Base-by-base conservation (phyloP, 2,113 vertebrate genomes). In the Neotragus moschatus region DNA sequence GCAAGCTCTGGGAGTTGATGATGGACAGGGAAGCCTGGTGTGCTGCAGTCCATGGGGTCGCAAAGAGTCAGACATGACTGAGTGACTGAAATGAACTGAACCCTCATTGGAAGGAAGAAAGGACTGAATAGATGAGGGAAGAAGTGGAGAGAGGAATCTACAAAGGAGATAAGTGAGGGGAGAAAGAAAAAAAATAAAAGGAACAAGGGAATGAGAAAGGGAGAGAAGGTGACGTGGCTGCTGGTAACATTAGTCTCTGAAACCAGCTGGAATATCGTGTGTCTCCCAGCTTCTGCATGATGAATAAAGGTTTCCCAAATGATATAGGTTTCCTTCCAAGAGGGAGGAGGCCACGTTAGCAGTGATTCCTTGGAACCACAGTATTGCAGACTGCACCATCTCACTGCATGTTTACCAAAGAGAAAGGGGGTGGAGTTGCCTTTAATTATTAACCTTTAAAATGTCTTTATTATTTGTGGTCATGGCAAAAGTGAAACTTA, bases 261-360 rank as follows among this genome's bases (percentile, higher is more conserved):
- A 94, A 80, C 70, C 13, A 49, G 88, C 96, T 96, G 97, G 97
- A 97, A 91, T 85, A 96, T 58, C 56, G 92, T 94, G 96, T 85
- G 43, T 92, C 89, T 93, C 90, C 97, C 80, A 96, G 92, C 84
- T 90, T 96, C 88, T 19, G 88, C 90, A 80, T 89, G 61, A 95
- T 97, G 98, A 98, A 97, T 96, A 97, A 97, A 98, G 97, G 84
- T 96, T 96, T 98, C 84, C 94, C 96, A 99, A 99, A 99, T 99
- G 97, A 99, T 73, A 99, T 17, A 93, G 98, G 91, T 94, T 97
- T 86, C 92, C 90, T 97, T 98, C 93, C 98, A 98, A 97, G 90
- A 39, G 95, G 91, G 16, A 49, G 90, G 97, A 96, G 95, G 97
- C 82, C 75, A 96, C 53, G 53, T 70, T 88, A 96, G 90, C 91